These are phyloP conservation scores for Acronicta psi DNA, from an alignment of 2,888 invertebrate species.

Conservation along the genomic window DNA sequence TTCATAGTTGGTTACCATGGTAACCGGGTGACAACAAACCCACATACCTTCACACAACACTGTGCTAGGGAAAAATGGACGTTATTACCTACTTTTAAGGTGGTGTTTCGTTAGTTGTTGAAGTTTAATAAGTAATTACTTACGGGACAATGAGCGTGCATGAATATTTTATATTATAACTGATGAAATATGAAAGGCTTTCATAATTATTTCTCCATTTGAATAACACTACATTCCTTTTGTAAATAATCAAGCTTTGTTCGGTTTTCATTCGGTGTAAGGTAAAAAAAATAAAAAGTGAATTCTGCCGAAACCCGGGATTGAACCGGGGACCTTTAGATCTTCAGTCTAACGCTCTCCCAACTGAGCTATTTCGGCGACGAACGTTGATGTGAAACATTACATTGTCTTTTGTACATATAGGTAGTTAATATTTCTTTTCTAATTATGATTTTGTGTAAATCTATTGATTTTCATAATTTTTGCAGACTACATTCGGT, in stretches of 20 bases:
- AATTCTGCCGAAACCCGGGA: slow-evolving; percentile 26
- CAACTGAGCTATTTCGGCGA: slow-evolving; percentile 71
- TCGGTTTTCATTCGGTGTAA: too few species aligned
- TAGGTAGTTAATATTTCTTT: neutral
- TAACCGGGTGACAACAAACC: slow-evolving; percentile 67
- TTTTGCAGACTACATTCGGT: too few species aligned
- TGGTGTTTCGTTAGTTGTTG: slow-evolving; percentile 15
- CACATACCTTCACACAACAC: neutral
- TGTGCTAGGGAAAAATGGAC: slow-evolving; percentile 26
- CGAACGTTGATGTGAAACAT: fast-evolving
- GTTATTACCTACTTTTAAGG: slow-evolving; percentile 4
- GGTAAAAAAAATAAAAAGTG: slow-evolving; percentile 18
- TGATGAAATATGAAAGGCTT: slow-evolving; percentile 27
- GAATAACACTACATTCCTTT: neutral
- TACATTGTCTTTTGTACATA: neutral
- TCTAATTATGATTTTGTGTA: too few species aligned
- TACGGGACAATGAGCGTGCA: slow-evolving; percentile 11
- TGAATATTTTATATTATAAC: slow-evolving; percentile 36
- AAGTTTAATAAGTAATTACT: slow-evolving; percentile 48
- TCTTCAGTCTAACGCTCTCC: slow-evolving; percentile 73
- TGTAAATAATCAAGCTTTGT: too few species aligned
- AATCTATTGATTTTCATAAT: too few species aligned
- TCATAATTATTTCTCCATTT: neutral
- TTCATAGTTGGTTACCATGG: slow-evolving; percentile 64
- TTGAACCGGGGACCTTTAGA: slow-evolving; percentile 70